Base-by-base conservation (phyloP, 2,113 vertebrate species). In the Vulpes vulpes region DNA sequence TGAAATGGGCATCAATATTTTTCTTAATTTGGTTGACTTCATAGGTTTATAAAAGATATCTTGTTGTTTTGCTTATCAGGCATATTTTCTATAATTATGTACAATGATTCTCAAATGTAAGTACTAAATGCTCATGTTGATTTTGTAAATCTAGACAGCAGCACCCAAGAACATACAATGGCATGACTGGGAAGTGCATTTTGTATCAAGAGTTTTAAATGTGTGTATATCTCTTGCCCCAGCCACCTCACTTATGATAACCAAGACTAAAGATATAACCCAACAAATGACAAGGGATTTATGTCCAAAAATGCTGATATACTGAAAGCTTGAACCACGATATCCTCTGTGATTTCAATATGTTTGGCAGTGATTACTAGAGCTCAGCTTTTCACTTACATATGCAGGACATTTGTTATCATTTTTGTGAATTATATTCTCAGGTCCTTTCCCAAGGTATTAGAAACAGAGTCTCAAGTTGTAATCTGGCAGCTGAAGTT, bases 11-110 rank as follows among this genome's bases (percentile, higher is more conserved):
- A 88, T 53, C 1, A 4, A 3, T 7, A 17, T 82, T 69, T 87
- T 92, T 92, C n/a, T 95, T 71, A 74, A 91, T 62, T 89, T 94
- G 49, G 32, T 16, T 65, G 71, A 53, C 38, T 62, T 65, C 49
- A 51, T 15, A 96, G 55, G 14, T 84, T 74, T 92, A 38, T 74
- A 62, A 85, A 38, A 78, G 22, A 43, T 27, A 81, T 30, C 15
- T 53, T 22, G 0, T 35, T 79, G 30, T 32, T 94, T 55, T 92
- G 30, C 83, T 25, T 57, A 16, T 55, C 38, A 83, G 49, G 22
- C 12, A 67, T 57, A 35, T 67, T 59, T 85, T 90, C 62, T 67
- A 14, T 23, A 88, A 91, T 60, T 69, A 67, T 27, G 3, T n/a
- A 57, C 8, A 73, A 14, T 43, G 30, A 74, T 62, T 59, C 5